These are phyloP conservation scores for Pygoscelis antarcticus DNA, from an alignment of 2,113 vertebrate species.

Conservation along the genomic window DNA sequence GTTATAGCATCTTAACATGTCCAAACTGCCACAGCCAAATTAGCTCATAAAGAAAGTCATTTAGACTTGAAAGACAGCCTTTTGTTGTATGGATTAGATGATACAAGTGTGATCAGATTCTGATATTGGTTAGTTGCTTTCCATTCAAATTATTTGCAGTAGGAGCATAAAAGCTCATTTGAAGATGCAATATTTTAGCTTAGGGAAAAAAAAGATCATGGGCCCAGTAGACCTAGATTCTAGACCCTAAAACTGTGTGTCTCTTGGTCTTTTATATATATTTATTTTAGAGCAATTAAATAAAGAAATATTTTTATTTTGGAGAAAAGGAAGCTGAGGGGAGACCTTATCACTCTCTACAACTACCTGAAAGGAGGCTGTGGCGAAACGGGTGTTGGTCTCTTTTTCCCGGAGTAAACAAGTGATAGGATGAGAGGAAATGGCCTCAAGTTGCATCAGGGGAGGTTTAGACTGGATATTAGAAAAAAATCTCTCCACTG, in stretches of 20 bases:
- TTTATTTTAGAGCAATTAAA: background rate
- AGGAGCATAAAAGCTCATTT: background rate
- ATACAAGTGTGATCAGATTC: background rate
- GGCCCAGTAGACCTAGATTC: background rate
- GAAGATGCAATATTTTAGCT: background rate
- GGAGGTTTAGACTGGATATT: background rate
- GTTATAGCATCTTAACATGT: background rate
- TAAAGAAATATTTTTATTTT: background rate
- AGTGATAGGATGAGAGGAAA: background rate
- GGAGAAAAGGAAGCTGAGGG: background rate
- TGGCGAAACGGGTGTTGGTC: background rate
- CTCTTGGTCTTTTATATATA: background rate
- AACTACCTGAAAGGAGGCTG: background rate
- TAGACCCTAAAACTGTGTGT: background rate
- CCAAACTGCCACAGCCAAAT: background rate
- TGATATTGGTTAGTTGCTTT: background rate
- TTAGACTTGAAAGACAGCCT: background rate
- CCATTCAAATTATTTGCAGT: background rate
- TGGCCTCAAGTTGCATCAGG: background rate
- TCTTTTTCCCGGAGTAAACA: background rate
- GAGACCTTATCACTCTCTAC: background rate
- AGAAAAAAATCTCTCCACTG: background rate
- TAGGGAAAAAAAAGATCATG: background rate
- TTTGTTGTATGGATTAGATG: background rate
- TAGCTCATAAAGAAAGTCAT: background rate